Percentiles rank a stretch among this genome's conserved stretches.
These are phyloP conservation scores for Stomatorhinus ivindoensis DNA, from an alignment of 2,113 vertebrate species.

Conservation along the genomic window DNA sequence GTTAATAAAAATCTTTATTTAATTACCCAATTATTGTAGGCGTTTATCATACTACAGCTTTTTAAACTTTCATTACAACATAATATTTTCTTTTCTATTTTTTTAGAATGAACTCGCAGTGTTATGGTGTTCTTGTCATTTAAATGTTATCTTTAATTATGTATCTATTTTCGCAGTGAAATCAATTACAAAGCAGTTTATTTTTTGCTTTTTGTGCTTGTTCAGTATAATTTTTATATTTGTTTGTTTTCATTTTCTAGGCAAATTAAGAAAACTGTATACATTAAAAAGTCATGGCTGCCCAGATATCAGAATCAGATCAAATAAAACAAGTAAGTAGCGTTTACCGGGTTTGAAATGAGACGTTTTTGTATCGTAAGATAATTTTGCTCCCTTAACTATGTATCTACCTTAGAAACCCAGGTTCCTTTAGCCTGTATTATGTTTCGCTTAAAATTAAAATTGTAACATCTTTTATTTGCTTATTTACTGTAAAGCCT, in stretches of 20 bases:
- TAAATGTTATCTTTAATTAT: not conserved
- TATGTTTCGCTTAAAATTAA: not conserved
- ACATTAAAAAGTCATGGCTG: conserved; percentile 61
- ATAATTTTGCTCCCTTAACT: not conserved
- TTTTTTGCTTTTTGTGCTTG: not conserved
- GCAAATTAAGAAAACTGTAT: not conserved
- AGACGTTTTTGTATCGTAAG: not conserved
- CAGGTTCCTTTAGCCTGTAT: not conserved
- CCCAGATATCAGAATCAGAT: conserved; percentile 81
- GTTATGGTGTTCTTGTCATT: not conserved
- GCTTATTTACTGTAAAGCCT: not conserved
- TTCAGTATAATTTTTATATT: not conserved
- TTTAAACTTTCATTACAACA: not conserved
- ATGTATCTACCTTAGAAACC: not conserved
- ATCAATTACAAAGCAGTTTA: not conserved
- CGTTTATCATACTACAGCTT: not conserved
- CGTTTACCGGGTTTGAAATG: not conserved
- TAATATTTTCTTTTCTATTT: not conserved
- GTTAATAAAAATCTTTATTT: not conserved
- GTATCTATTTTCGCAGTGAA: not conserved
- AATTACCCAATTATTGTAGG: not conserved
- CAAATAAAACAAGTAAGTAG: conserved; percentile 90
- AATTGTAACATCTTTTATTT: not conserved
- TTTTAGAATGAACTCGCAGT: not conserved
- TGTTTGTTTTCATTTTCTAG: not conserved